These are phyloP conservation scores for Agrotis exclamationis DNA, from an alignment of 2,888 invertebrate species.

Conservation along the genomic window DNA sequence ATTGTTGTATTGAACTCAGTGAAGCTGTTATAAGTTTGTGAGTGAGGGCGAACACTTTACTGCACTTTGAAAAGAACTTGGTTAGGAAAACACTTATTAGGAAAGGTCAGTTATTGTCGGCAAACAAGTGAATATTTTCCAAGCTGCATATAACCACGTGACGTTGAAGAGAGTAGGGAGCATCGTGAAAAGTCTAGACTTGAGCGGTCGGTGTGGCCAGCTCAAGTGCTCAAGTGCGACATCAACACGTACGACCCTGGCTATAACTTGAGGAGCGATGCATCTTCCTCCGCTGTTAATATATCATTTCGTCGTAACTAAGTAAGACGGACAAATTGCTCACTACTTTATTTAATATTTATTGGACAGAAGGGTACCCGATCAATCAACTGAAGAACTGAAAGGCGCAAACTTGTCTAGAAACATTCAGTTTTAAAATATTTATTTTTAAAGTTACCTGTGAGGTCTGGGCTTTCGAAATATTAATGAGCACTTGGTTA, in stretches of 20 bases:
- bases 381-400: slow-evolving; percentile 80
- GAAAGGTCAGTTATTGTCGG: slow-evolving; percentile 6
- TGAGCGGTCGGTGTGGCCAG: slow-evolving; percentile 23
- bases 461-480: slow-evolving; percentile 13
- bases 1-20: slow-evolving; percentile 31
- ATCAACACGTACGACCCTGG: slow-evolving; percentile 69
- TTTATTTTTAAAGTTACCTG: slow-evolving; percentile 16
- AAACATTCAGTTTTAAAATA: slow-evolving; percentile 54
- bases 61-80: background rate
- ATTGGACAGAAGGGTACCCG: slow-evolving; percentile 83
- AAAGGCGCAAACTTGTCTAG: slow-evolving; percentile 54
- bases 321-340: slow-evolving; percentile 86
- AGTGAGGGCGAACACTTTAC: slow-evolving; percentile 2
- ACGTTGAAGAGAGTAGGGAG: slow-evolving; percentile 19
- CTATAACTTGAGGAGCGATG: slow-evolving; percentile 73
- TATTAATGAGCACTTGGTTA: slow-evolving; percentile 30
- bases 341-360: slow-evolving; percentile 87
- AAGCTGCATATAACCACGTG: background rate
- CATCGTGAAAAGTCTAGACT: slow-evolving; percentile 51
- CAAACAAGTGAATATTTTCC: background rate
- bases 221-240: slow-evolving; percentile 26
- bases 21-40: slow-evolving; percentile 29
- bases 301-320: slow-evolving; percentile 86
- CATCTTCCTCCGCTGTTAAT: slow-evolving; percentile 81
- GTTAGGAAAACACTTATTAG: background rate